Evolutionary conservation across 2,888 invertebrate genomes (phyloP).

Genomic region (Heliconius ismenius): DNA sequence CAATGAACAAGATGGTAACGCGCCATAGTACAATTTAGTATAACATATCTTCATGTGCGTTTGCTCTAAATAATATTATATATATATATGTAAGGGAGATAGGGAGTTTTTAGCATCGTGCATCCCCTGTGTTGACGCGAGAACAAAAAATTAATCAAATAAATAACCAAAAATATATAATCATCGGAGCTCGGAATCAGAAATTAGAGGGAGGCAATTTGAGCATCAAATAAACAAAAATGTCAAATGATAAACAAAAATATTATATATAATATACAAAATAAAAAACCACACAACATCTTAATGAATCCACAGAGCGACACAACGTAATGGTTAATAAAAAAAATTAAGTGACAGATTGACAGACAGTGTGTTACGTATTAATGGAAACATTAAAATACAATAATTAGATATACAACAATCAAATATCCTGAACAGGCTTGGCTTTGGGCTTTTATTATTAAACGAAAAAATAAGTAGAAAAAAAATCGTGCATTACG

Average conservation of each 20-base stretch:
- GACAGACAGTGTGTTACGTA: slow-evolving; percentile 62
- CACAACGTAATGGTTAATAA: slow-evolving; percentile 74
- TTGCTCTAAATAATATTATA: slow-evolving; percentile 42
- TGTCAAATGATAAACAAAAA: slow-evolving; percentile 42
- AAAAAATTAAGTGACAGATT: slow-evolving; percentile 55
- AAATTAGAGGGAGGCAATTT: slow-evolving; percentile 77
- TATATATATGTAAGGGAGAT: slow-evolving; percentile 62
- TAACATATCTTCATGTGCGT: slow-evolving; percentile 49
- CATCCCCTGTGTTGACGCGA: slow-evolving; percentile 81
- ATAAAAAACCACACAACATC: slow-evolving; percentile 64
- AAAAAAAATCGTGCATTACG: slow-evolving; percentile 45
- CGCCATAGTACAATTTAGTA: slow-evolving; percentile 33
- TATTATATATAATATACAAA: slow-evolving; percentile 33
- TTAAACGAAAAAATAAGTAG: slow-evolving; percentile 41
- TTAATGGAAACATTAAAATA: slow-evolving; percentile 58
- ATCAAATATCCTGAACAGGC: slow-evolving; percentile 46
- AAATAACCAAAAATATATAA: slow-evolving; percentile 50
- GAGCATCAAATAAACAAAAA: slow-evolving; percentile 56
- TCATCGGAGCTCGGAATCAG: slow-evolving; percentile 71
- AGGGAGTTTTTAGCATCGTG: slow-evolving; percentile 78
- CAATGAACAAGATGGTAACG: slow-evolving; percentile 38
- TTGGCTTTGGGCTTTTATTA: slow-evolving; percentile 45
- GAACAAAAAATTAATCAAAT: slow-evolving; percentile 61
- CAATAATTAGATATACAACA: slow-evolving; percentile 51
- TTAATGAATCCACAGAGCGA: slow-evolving; percentile 52